A percentile compares a stretch with the other conserved stretches of the same genome.
Evolutionary conservation across 1,140 invertebrate genomes (phyloP).

Genomic region (Camponotus floridanus): DNA sequence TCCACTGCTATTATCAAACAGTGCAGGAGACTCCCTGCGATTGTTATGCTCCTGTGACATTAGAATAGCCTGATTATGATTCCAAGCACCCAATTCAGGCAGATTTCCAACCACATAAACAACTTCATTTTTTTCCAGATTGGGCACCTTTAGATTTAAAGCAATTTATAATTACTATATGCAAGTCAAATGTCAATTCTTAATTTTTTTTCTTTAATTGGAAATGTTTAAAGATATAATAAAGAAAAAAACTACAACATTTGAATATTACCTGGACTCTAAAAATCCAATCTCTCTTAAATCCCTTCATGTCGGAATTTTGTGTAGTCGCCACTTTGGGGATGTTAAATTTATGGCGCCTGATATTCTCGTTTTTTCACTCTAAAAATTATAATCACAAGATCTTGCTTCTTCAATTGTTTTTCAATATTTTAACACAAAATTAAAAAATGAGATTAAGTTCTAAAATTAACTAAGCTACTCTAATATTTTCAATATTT

Average conservation of each 20-base stretch:
- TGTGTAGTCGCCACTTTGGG: slow-evolving; percentile 64
- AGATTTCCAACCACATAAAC: slow-evolving; percentile 85
- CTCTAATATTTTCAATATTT: not conserved
- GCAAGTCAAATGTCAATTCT: not conserved
- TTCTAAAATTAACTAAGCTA: not conserved
- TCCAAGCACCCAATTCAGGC: slow-evolving; percentile 84
- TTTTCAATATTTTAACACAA: slow-evolving; percentile 65
- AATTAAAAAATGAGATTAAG: slow-evolving; percentile 45
- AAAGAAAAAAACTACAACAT: not conserved
- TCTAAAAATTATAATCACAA: slow-evolving; percentile 77
- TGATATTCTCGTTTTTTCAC: slow-evolving; percentile 65
- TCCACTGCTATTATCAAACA: slow-evolving; percentile 78
- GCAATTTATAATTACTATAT: slow-evolving; percentile 9
- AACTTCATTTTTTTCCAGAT: slow-evolving; percentile 83
- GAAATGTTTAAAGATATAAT: slow-evolving; percentile 11
- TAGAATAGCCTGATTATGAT: slow-evolving; percentile 84
- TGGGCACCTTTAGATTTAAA: slow-evolving; percentile 76
- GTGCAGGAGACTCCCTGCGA: slow-evolving; percentile 74
- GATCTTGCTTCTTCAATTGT: slow-evolving; percentile 64
- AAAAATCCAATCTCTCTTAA: slow-evolving; percentile 84
- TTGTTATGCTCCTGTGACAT: slow-evolving; percentile 79
- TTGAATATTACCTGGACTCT: slow-evolving; percentile 81
- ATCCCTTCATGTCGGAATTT: slow-evolving; percentile 80
- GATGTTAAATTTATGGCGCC: slow-evolving; percentile 55
- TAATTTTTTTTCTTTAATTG: not conserved